Conservation (phyloP, 2,888 invertebrate species). For the Smittia aterrima region DNA sequence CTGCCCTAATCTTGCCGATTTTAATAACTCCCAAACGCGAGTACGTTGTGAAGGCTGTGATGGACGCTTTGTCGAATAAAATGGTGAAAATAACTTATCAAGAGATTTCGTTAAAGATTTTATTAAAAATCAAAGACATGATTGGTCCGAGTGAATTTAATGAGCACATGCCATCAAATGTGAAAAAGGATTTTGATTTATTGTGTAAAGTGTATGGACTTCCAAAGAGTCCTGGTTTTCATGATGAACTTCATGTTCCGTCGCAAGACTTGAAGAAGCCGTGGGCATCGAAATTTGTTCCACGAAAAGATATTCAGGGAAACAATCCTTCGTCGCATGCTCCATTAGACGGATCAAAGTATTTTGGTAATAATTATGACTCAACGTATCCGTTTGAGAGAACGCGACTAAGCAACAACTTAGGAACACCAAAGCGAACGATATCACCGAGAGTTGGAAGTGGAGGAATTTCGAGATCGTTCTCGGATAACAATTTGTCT, state of each 20-base stretch:
- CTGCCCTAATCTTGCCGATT: constrained; percentile 61
- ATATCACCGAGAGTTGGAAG: constrained; percentile 30
- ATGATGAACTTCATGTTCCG: constrained; percentile 46
- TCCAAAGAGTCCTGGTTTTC: constrained; percentile 42
- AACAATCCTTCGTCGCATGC: constrained; percentile 29
- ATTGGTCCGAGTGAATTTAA: constrained; percentile 67
- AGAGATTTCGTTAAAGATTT: constrained; percentile 66
- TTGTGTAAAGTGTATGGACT: constrained; percentile 62
- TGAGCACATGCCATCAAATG: constrained; percentile 56
- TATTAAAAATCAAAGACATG: constrained; percentile 67
- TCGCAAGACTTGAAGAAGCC: constrained; percentile 40
- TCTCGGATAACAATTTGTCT: constrained; percentile 22
- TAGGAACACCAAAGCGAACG: constrained; percentile 24
- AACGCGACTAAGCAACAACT: constrained; percentile 23
- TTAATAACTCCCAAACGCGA: constrained; percentile 56
- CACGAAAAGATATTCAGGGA: constrained; percentile 31
- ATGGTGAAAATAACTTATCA: constrained; percentile 62
- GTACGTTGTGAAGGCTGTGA: constrained; percentile 57
- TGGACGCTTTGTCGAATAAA: constrained; percentile 59
- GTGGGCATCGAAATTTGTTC: constrained; percentile 40
- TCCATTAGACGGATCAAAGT: constrained; percentile 16
- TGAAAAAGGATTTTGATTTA: constrained; percentile 59
- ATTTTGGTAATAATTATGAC: constrained; percentile 36
- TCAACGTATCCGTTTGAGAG: constrained; percentile 35
- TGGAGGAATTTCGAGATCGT: constrained; percentile 25